Evolutionary conservation across 64 coral and sea anemone species (phyloP).

Genomic region (Montipora capricornis): DNA sequence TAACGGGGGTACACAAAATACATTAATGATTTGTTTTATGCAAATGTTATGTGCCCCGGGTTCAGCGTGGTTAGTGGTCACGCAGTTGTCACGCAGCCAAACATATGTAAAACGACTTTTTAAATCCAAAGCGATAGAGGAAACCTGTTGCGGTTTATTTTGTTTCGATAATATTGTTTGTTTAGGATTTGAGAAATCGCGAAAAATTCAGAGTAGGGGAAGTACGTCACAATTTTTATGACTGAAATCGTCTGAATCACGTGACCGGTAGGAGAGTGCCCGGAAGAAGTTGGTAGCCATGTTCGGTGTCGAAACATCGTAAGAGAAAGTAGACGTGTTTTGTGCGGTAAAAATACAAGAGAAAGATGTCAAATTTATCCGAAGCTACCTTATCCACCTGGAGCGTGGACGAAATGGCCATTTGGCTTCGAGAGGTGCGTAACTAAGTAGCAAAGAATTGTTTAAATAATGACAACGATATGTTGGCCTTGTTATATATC

Average conservation of each 20-base stretch:
- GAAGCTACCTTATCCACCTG: constrained; percentile 11
- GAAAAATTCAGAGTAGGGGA: background rate
- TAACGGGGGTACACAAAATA: too few species aligned
- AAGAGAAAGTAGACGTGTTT: background rate
- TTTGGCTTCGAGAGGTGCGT: constrained; percentile 23
- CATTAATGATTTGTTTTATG: too few species aligned
- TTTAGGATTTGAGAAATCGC: background rate
- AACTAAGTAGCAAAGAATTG: background rate
- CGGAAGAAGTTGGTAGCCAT: constrained; percentile 23
- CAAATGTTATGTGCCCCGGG: too few species aligned
- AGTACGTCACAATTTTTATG: background rate
- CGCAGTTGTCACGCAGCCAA: too few species aligned
- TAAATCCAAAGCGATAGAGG: too few species aligned
- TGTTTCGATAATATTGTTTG: too few species aligned
- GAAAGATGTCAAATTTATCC: constrained; percentile 28
- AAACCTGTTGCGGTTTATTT: too few species aligned
- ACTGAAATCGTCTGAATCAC: background rate
- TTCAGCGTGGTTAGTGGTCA: too few species aligned
- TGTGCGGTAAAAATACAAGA: background rate
- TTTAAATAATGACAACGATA: background rate
- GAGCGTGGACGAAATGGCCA: constrained; percentile 6
- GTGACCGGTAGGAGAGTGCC: constrained; percentile 5
- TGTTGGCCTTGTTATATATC: constrained; percentile 12
- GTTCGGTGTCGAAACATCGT: background rate
- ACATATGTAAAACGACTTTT: too few species aligned